Conservation (phyloP, 2,113 vertebrate species). For the Gymnogyps californianus region DNA sequence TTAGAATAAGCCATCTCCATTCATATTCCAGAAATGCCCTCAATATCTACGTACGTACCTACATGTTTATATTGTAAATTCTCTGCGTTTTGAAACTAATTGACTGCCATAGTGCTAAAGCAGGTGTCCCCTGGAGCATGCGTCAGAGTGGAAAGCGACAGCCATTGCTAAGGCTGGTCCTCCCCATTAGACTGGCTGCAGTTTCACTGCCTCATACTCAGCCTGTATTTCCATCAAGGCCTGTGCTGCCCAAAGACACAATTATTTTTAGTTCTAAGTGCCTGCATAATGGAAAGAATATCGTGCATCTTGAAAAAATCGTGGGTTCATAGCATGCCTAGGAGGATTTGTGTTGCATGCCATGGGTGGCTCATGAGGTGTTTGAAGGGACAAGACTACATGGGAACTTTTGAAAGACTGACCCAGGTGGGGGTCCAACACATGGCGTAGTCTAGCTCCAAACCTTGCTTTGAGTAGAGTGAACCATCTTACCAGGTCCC, state of each 20-base stretch:
- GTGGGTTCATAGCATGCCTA: background rate
- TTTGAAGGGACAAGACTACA: background rate
- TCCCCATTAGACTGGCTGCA: background rate
- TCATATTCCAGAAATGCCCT: background rate
- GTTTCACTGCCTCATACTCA: background rate
- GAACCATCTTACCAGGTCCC: background rate
- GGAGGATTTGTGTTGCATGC: background rate
- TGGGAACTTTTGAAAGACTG: background rate
- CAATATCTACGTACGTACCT: accelerated
- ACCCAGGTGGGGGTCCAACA: background rate
- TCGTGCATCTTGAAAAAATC: background rate
- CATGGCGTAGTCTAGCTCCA: background rate
- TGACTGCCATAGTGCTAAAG: background rate
- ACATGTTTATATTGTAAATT: background rate
- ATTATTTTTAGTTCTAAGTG: background rate
- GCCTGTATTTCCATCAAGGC: background rate
- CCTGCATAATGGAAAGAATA: background rate
- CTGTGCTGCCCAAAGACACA: background rate
- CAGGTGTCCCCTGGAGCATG: background rate
- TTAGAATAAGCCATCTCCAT: background rate
- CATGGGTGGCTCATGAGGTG: accelerated
- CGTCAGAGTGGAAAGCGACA: background rate
- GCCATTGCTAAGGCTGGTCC: background rate
- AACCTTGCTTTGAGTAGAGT: background rate
- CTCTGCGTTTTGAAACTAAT: background rate